Evolutionary conservation across 1,140 invertebrate genomes (phyloP).

Genomic region (Mizuhopecten yessoensis): DNA sequence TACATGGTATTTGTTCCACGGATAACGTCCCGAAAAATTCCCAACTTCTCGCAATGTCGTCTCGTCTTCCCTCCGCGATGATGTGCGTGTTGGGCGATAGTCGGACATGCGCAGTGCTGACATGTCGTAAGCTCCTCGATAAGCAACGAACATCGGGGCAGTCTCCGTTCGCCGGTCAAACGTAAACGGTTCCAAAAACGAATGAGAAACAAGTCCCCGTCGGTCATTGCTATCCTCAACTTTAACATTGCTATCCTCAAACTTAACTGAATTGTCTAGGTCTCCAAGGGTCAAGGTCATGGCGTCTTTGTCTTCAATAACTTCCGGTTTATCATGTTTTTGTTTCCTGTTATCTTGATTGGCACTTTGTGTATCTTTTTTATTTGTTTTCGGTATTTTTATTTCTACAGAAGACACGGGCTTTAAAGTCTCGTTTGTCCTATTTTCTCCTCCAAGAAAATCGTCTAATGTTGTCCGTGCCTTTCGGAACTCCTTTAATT

Average conservation of each 20-base stretch:
- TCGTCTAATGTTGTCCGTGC: neutral
- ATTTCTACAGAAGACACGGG: conserved; percentile 7
- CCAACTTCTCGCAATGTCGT: neutral
- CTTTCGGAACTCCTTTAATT: conserved; percentile 15
- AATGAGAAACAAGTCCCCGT: neutral
- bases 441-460: neutral
- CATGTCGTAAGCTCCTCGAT: neutral
- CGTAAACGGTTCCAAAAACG: neutral
- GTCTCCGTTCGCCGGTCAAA: neutral
- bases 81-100: neutral
- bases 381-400: neutral
- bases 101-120: neutral
- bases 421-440: neutral
- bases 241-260: neutral
- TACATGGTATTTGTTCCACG: conserved; percentile 15
- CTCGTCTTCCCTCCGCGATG: neutral
- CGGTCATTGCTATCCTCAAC: neutral
- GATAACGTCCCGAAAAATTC: neutral
- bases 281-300: conserved; percentile 17
- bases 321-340: conserved; percentile 22
- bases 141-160: neutral
- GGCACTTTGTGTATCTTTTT: conserved; percentile 3
- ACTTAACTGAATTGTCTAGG: neutral
- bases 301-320: neutral
- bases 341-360: neutral